Conservation (phyloP, 2,797 vertebrate species). For the Sebastolobus alascanus region DNA sequence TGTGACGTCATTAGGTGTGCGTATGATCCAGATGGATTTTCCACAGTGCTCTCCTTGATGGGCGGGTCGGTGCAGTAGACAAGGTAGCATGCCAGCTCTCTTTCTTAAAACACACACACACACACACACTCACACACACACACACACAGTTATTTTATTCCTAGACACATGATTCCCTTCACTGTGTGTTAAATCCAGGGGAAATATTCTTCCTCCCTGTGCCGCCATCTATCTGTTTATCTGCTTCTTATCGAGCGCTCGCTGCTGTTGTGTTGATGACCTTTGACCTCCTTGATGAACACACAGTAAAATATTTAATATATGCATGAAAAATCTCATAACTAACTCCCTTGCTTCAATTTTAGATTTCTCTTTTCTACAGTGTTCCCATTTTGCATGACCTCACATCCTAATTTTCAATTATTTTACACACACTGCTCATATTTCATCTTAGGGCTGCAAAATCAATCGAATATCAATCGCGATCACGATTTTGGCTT, state of each 20-base stretch:
- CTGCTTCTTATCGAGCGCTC: constrained; percentile 4
- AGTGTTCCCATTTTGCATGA: background rate
- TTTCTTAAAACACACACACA: background rate
- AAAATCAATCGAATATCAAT: too few species aligned
- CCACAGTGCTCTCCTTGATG: constrained; percentile 80
- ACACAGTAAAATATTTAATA: background rate
- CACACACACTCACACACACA: background rate
- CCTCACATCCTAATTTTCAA: background rate
- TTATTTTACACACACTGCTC: constrained; percentile 12
- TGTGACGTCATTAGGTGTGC: constrained; percentile 71
- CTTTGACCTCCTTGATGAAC: constrained; percentile 8
- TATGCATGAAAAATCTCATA: background rate
- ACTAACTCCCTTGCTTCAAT: background rate
- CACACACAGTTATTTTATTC: constrained; percentile 46
- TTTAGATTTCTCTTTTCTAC: background rate
- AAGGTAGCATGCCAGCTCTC: constrained; percentile 63
- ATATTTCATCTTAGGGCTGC: background rate
- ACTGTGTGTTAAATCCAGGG: constrained; percentile 28
- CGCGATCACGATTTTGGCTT: rapidly evolving
- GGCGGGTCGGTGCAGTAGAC: constrained; percentile 57
- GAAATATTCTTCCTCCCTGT: constrained; percentile 43
- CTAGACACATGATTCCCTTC: constrained; percentile 51
- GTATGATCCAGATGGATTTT: constrained; percentile 83
- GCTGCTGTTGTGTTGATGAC: constrained; percentile 2
- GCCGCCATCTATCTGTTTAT: constrained; percentile 29